Percentiles rank a stretch among this genome's conserved stretches.
Conservation (phyloP, 1,140 invertebrate genomes). For the Antheraea mylitta region DNA sequence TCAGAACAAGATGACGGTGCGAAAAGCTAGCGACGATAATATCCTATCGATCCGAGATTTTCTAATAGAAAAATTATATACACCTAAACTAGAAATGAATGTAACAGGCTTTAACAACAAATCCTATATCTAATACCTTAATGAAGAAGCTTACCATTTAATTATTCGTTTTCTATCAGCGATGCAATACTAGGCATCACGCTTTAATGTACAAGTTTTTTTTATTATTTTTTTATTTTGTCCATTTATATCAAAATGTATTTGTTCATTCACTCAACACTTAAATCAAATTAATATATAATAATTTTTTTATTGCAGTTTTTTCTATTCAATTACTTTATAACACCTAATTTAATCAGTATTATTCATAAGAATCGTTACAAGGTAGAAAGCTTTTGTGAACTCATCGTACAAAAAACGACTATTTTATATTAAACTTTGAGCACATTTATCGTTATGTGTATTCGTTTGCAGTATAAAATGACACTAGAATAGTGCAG, state of each 20-base stretch:
- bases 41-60: conserved; percentile 1
- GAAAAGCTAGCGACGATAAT: neutral
- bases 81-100: conserved; percentile 1
- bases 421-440: neutral
- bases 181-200: neutral
- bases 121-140: neutral
- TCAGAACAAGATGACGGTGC: neutral
- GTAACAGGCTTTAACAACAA: neutral
- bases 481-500: too few relatives aligned
- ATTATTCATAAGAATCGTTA: conserved; percentile 35
- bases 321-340: conserved; percentile 13
- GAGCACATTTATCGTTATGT: too few relatives aligned
- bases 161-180: neutral
- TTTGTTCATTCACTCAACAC: conserved; percentile 24
- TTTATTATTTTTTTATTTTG: neutral
- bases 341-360: conserved; percentile 26
- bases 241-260: conserved; percentile 4
- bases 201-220: neutral
- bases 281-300: conserved; percentile 22
- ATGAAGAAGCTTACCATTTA: too few relatives aligned
- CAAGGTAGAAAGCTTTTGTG: conserved; percentile 21
- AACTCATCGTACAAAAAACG: conserved; percentile 16
- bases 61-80: conserved; percentile 1
- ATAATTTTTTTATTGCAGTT: conserved; percentile 19
- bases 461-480: too few relatives aligned